A percentile compares a stretch with the other conserved stretches of the same genome.
These are phyloP conservation scores for Teleopsis dalmanni DNA, from an alignment of 1,140 invertebrate species.

Conservation along the genomic window DNA sequence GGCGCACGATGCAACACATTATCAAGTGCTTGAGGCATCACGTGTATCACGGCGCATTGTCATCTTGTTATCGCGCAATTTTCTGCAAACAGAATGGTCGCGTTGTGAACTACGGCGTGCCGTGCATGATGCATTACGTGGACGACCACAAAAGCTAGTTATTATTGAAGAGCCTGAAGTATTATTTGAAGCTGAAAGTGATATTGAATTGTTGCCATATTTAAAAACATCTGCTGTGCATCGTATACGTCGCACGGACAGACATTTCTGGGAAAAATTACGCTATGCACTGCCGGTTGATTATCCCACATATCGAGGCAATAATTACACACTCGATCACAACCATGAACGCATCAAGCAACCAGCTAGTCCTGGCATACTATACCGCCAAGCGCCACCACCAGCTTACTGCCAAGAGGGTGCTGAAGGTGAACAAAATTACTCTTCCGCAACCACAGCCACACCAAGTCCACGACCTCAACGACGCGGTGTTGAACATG, in stretches of 20 bases:
- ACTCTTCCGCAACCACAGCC: conserved; percentile 55
- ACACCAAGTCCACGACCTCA: conserved; percentile 55
- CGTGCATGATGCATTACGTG: conserved; percentile 73
- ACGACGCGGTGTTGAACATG: no score
- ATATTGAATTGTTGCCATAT: conserved; percentile 79
- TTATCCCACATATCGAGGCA: conserved; percentile 50
- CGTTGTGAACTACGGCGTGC: conserved; percentile 72
- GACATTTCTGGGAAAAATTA: conserved; percentile 84
- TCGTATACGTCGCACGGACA: conserved; percentile 76
- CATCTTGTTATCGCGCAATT: conserved; percentile 71
- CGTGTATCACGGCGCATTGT: conserved; percentile 74
- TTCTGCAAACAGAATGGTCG: conserved; percentile 80
- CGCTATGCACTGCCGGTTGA: conserved; percentile 74
- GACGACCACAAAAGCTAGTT: conserved; percentile 72
- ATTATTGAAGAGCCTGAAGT: conserved; percentile 74
- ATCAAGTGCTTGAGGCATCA: conserved; percentile 72
- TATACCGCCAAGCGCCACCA: conserved; percentile 41
- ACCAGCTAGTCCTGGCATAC: conserved; percentile 47
- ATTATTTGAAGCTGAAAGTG: conserved; percentile 63
- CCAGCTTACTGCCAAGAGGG: conserved; percentile 43
- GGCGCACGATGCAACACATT: conserved; percentile 52
- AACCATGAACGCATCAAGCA: conserved; percentile 54
- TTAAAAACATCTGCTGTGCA: conserved; percentile 79
- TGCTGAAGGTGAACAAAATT: conserved; percentile 46
- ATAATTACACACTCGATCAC: conserved; percentile 55